Conservation (phyloP, 2,797 vertebrate genomes). For the Neosalanx taihuensis region DNA sequence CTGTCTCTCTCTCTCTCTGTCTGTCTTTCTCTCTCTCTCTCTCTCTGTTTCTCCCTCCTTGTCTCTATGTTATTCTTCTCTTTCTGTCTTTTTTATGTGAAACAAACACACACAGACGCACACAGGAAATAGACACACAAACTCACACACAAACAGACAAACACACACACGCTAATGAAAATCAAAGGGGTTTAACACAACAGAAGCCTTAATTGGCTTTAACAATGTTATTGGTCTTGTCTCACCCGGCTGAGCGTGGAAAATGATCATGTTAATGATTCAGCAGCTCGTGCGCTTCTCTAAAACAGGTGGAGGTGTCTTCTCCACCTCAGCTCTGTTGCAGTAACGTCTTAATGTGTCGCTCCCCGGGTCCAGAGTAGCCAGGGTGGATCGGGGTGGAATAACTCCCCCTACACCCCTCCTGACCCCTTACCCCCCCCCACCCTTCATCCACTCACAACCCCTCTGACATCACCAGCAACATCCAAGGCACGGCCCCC, state of each 20-base stretch:
- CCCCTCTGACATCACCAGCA: constrained; percentile 5
- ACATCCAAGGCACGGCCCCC: background rate
- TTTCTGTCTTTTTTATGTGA: background rate
- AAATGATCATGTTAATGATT: constrained; percentile 23
- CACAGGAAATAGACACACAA: constrained; percentile 11
- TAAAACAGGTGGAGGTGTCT: constrained; percentile 14
- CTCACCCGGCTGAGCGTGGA: background rate
- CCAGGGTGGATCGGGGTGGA: too few species aligned
- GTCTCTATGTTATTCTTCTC: constrained; percentile 18
- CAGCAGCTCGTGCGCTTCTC: constrained; percentile 29
- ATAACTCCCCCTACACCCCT: too few species aligned
- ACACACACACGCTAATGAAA: background rate
- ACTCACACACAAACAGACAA: constrained; percentile 13
- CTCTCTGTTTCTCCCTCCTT: constrained; percentile 22
- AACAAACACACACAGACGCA: background rate
- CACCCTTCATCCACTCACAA: constrained; percentile 28
- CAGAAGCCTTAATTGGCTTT: too few species aligned
- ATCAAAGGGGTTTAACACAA: too few species aligned
- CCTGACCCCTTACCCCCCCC: too few species aligned
- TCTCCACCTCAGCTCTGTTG: background rate
- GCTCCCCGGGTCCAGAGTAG: too few species aligned
- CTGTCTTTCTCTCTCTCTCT: background rate
- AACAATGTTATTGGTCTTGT: background rate
- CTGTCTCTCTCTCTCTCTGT: background rate
- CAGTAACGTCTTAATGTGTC: background rate